Evolutionary conservation across 2,888 invertebrate genomes (phyloP).

Genomic region (Dioctria rufipes): DNA sequence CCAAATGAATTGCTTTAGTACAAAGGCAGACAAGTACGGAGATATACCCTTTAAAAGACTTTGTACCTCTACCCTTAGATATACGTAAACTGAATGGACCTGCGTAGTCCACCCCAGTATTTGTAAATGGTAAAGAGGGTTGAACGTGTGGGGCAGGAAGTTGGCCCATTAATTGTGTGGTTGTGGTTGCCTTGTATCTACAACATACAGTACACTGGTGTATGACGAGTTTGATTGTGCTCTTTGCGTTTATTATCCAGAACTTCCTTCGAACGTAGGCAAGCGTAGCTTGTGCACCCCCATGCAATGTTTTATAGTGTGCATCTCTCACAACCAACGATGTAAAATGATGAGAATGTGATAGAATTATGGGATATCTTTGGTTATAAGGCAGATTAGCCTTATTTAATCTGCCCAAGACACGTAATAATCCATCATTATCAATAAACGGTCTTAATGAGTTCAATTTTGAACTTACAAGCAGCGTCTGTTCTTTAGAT

Average conservation of each 20-base stretch:
- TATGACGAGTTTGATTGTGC: background rate
- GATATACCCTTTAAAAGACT: background rate
- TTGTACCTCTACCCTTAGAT: background rate
- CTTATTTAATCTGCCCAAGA: no score
- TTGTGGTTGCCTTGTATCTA: background rate
- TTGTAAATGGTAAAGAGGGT: background rate
- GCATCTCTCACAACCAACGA: background rate
- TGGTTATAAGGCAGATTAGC: no score
- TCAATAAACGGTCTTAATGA: no score
- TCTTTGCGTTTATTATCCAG: slow-evolving; percentile 7
- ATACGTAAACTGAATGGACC: background rate
- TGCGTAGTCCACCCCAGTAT: background rate
- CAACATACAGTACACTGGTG: slow-evolving; percentile 14
- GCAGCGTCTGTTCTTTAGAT: no score
- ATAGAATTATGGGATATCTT: no score
- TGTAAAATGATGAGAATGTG: no score
- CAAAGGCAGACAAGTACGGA: background rate
- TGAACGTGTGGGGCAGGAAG: background rate
- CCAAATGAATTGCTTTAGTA: slow-evolving; percentile 10
- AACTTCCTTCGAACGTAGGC: background rate
- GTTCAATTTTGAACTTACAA: no score
- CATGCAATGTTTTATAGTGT: slow-evolving; percentile 16
- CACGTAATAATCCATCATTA: no score
- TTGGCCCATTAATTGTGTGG: background rate
- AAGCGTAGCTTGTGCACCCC: background rate